A percentile compares a stretch with the other conserved stretches of the same genome.
These are phyloP conservation scores for Aldrovandia affinis DNA, from an alignment of 2,797 vertebrate genomes.

Conservation along the genomic window DNA sequence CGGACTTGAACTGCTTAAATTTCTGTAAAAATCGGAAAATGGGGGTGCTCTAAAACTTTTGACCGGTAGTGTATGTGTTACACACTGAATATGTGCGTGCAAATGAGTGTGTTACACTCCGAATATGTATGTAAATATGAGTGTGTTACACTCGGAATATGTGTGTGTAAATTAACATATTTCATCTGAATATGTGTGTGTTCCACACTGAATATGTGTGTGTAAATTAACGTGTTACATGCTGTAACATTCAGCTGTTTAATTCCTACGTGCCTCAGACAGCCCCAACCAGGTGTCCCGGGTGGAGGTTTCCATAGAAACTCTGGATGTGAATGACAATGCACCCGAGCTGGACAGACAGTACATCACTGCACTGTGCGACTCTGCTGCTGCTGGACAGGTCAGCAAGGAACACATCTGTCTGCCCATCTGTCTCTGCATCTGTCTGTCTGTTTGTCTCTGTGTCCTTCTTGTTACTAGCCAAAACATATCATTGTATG, in stretches of 20 bases:
- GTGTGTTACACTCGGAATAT: not conserved
- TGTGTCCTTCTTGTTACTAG: constrained; percentile 50
- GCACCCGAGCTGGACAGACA: constrained; percentile 83
- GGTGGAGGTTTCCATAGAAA: constrained; percentile 82
- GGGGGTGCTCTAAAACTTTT: too few species aligned
- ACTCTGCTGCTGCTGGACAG: constrained; percentile 82
- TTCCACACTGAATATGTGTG: not conserved
- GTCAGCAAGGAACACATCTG: constrained; percentile 64
- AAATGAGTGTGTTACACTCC: too few species aligned
- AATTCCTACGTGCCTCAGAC: constrained; percentile 66
- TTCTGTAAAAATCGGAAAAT: too few species aligned
- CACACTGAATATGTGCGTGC: not conserved
- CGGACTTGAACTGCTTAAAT: too few species aligned
- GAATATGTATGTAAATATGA: not conserved
- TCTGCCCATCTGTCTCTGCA: constrained; percentile 53
- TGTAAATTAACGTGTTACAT: not conserved
- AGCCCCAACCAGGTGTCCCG: constrained; percentile 85
- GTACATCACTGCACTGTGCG: constrained; percentile 86
- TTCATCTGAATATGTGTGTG: constrained; percentile 36
- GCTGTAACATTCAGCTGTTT: constrained; percentile 25
- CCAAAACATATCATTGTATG: too few species aligned
- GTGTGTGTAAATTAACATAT: constrained; percentile 15
- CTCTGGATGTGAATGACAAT: constrained; percentile 88
- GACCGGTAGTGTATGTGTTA: too few species aligned
- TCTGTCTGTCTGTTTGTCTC: constrained; percentile 53